Evolutionary conservation across 1,140 invertebrate species (phyloP).

Genomic region (Rhopalosiphum maidis): DNA sequence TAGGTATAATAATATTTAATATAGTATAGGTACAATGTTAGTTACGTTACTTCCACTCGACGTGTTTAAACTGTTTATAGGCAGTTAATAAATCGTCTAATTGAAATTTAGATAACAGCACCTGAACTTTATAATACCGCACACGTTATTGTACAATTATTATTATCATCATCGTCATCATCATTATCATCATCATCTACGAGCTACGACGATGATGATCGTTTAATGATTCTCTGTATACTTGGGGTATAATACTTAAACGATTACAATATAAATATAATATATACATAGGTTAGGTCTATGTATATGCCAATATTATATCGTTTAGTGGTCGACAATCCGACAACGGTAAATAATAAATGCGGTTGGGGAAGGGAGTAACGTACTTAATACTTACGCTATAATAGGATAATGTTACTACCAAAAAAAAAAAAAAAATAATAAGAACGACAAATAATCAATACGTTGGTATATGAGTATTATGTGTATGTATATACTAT

Average conservation of each 20-base stretch:
- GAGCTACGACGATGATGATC: neutral
- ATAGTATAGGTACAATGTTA: neutral
- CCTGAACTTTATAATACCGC: neutral
- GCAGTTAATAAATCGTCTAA: conserved; percentile 34
- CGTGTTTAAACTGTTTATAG: neutral
- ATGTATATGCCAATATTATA: neutral
- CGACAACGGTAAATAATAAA: neutral
- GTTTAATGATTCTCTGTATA: neutral
- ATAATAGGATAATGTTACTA: neutral
- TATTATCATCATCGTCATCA: neutral
- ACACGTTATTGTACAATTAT: neutral
- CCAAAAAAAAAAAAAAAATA: neutral
- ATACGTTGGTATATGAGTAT: neutral
- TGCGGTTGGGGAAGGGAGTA: neutral
- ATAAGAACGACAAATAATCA: neutral
- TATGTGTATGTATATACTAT: too few species aligned
- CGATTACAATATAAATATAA: neutral
- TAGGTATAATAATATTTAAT: neutral
- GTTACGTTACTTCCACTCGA: conserved; percentile 11
- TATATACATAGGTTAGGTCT: neutral
- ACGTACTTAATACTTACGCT: neutral
- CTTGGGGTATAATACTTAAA: neutral
- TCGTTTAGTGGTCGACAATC: neutral
- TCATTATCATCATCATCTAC: neutral
- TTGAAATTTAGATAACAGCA: conserved; percentile 37